phyloP scores from a whole-genome alignment of 2,888 invertebrate species.

The Sisyra nigra region DNA sequence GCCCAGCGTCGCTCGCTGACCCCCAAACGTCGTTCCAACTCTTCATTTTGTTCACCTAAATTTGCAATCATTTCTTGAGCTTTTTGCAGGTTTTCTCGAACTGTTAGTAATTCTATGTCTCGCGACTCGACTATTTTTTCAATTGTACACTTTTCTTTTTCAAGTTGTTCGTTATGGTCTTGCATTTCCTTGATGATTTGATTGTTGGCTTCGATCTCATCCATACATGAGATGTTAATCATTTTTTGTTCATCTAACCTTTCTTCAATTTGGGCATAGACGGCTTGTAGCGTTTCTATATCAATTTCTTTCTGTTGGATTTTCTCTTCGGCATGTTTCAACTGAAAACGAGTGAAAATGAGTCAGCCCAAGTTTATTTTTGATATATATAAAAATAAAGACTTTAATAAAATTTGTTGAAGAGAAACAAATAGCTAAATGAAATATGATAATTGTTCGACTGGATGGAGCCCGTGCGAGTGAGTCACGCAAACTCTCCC shows the following conservation, averaged over 20 bases:
- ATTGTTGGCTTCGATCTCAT: not conserved
- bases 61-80: not conserved
- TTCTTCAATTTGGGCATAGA: not conserved
- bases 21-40: not conserved
- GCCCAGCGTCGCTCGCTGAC: not conserved
- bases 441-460: too few species aligned
- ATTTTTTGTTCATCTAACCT: not conserved
- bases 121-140: not conserved
- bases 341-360: not conserved
- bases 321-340: constrained; percentile 3
- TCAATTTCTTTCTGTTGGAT: constrained; percentile 3
- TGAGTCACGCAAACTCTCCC: too few species aligned
- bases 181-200: constrained; percentile 1
- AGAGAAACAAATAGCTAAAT: not conserved
- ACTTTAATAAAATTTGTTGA: not conserved
- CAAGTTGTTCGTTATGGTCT: not conserved
- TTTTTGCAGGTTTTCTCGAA: not conserved
- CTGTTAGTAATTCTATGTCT: not conserved
- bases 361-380: not conserved
- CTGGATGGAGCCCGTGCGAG: too few species aligned
- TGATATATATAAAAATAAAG: not conserved
- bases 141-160: not conserved
- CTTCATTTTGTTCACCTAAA: not conserved
- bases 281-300: not conserved
- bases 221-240: not conserved